Conservation (phyloP, 2,888 invertebrate species). For the Xylocampa areola region DNA sequence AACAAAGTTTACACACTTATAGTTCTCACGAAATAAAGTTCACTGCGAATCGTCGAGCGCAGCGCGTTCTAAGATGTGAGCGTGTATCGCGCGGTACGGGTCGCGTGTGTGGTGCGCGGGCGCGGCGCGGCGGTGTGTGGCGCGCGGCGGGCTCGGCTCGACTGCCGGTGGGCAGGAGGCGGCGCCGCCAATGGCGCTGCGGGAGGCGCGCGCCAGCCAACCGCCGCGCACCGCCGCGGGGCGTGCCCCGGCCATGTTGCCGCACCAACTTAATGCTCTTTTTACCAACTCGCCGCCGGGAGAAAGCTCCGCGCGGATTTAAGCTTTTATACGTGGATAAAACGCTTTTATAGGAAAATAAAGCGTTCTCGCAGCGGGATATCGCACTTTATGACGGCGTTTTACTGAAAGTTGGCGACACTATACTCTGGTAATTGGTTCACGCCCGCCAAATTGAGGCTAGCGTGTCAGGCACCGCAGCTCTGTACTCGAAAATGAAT, state of each 20-base stretch:
- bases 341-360: conserved; percentile 89
- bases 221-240: conserved; percentile 70
- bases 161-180: conserved; percentile 71
- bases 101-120: conserved; percentile 57
- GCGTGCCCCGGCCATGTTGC: conserved; percentile 86
- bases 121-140: conserved; percentile 52
- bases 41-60: conserved; percentile 31
- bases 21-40: conserved; percentile 50
- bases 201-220: conserved; percentile 68
- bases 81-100: conserved; percentile 30
- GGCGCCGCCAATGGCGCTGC: conserved; percentile 65
- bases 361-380: conserved; percentile 88
- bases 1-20: conserved; percentile 46
- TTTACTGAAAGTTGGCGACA: conserved; percentile 88
- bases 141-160: conserved; percentile 67
- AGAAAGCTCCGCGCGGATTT: conserved; percentile 89
- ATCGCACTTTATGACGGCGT: conserved; percentile 86
- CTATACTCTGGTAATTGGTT: conserved; percentile 82
- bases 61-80: conserved; percentile 22
- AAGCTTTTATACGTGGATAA: conserved; percentile 90
- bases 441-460: conserved; percentile 78
- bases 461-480: conserved; percentile 62
- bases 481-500: conserved; percentile 46
- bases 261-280: conserved; percentile 84
- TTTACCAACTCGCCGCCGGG: conserved; percentile 85